Percentiles rank a stretch among this genome's conserved stretches.
These are phyloP conservation scores for Sebastes taczanowskii DNA, from an alignment of 2,797 vertebrate genomes.

Conservation along the genomic window DNA sequence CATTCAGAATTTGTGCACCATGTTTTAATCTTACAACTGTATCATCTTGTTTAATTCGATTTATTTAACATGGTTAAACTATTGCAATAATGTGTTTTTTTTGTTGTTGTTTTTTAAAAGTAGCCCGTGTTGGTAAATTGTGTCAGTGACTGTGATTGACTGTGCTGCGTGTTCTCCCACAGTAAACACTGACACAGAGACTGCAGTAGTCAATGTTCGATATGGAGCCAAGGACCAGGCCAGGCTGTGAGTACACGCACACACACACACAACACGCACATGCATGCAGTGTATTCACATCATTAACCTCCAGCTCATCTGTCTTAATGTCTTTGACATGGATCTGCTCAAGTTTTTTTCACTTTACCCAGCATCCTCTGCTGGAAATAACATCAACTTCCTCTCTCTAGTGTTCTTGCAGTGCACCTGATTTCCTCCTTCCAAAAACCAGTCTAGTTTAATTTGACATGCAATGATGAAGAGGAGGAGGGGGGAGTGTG, in stretches of 20 bases:
- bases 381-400: conserved; percentile 4
- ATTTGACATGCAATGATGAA: conserved; percentile 44
- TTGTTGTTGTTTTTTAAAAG: neutral
- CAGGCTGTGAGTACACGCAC: conserved; percentile 89
- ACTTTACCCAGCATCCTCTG: neutral
- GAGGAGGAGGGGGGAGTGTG: neutral
- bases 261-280: neutral
- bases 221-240: conserved; percentile 97
- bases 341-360: neutral
- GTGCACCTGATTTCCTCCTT: conserved; percentile 42
- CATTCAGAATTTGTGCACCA: neutral
- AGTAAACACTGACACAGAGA: conserved; percentile 99
- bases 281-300: neutral
- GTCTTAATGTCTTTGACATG: conserved; percentile 6
- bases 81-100: neutral
- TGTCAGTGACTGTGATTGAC: conserved; percentile 9
- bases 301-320: conserved; percentile 27
- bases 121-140: neutral
- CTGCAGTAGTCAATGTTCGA: conserved; percentile 97
- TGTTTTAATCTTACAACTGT: neutral
- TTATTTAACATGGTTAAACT: too few relatives aligned
- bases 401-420: neutral
- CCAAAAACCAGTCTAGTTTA: conserved; percentile 28
- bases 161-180: conserved; percentile 50
- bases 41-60: neutral